Evolutionary conservation across 2,888 invertebrate species (phyloP), one percentile per base, ranked within the genome.

Genomic region (Notocelia uddmanniana): DNA sequence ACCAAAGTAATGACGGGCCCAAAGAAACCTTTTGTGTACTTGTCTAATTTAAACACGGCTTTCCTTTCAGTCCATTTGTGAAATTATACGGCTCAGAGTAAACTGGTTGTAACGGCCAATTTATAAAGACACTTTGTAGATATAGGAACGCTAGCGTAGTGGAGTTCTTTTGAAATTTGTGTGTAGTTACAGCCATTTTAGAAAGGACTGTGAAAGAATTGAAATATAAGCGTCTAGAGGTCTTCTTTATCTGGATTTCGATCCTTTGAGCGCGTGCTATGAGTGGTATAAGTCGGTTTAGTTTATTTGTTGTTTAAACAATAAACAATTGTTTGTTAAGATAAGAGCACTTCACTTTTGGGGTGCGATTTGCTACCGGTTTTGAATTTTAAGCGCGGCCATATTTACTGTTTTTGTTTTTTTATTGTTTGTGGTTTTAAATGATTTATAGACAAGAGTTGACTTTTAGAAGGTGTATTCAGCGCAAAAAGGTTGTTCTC

Each of bases 1-100:
- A 83, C 88, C 89, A 80, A 73, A 76, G 79, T 84, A 85, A 83
- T 80, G 77, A 79, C 75, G 73, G 76, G 82, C 74, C 80, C 80
- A 81, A 82, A 68, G 66, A 59, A 45, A 58, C 34, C 68, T 62
- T 66, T 69, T 69, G 69, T 69, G 13, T 23, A 55, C 31, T 62
- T 52, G 54, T 21, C 72, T 54, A 62, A 50, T 52, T 62, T 62
- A 55, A 67, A 62, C 54, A 57, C 23, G 31, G 34, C 67, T 55
- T 23, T 19, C 23, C 6, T 62, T 57, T 37, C 55, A 10, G 41
- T 45, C 31, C 11, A 15, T 69, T 69, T 31, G 31, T 37, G 19
- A 34, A 62, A 18, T 8, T 48, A 23, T 50, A 26, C 19, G 37
- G 69, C 68, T 63, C 73, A 59, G 19, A 21, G 2, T 52, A 45